Conservation (phyloP, 2,113 vertebrate genomes). For the Capreolus pygargus region DNA sequence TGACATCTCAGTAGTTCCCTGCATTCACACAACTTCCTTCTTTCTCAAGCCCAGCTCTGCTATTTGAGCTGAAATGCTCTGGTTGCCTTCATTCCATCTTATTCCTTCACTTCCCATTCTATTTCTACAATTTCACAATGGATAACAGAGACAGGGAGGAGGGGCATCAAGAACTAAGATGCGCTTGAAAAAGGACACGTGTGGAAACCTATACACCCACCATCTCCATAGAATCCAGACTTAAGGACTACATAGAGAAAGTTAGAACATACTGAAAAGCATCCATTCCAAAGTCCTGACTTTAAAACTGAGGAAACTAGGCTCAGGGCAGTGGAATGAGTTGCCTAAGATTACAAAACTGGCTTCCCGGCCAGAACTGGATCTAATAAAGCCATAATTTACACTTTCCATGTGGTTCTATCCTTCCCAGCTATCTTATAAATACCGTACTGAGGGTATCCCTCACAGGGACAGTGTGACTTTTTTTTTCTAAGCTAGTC, state of each 20-base stretch:
- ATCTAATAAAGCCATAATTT: neutral
- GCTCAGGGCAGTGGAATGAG: neutral
- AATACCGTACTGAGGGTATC: neutral
- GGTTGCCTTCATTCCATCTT: neutral
- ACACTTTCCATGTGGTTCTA: neutral
- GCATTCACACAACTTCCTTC: neutral
- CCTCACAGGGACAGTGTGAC: neutral
- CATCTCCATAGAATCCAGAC: neutral
- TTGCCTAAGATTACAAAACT: neutral
- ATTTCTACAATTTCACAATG: neutral
- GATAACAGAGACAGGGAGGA: neutral
- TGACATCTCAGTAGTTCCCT: neutral
- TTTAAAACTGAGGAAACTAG: neutral
- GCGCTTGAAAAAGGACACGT: neutral
- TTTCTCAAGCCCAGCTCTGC: constrained; percentile 5
- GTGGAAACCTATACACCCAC: neutral
- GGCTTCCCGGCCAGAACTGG: neutral
- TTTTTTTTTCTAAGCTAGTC: neutral
- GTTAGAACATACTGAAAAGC: neutral
- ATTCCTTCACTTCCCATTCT: neutral
- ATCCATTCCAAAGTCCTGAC: neutral
- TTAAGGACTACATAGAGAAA: neutral
- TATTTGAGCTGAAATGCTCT: neutral
- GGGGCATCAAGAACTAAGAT: neutral
- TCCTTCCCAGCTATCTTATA: neutral